phyloP scores from a whole-genome alignment of 2,113 vertebrate genomes.

The Pantherophis guttatus region DNA sequence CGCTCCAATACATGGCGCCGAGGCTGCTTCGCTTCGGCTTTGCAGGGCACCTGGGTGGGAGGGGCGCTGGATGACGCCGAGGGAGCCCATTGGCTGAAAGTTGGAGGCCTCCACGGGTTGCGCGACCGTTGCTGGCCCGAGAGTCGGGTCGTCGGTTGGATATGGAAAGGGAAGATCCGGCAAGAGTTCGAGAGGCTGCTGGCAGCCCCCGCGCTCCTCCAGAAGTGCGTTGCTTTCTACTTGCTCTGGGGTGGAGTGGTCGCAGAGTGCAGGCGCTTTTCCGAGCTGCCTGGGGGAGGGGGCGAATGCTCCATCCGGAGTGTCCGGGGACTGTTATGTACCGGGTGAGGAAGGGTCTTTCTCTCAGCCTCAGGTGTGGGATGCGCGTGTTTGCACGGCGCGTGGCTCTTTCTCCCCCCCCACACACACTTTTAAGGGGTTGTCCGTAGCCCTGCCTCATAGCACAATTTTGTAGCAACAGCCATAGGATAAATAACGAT shows the following conservation, averaged over 20 bases:
- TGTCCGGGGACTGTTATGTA: background rate
- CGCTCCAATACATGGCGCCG: background rate
- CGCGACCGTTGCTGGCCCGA: background rate
- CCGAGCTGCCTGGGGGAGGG: background rate
- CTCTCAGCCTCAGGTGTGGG: background rate
- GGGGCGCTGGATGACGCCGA: background rate
- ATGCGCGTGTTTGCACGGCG: background rate
- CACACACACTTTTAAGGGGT: background rate
- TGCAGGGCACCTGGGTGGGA: background rate
- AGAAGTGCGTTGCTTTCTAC: background rate
- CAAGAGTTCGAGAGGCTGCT: background rate
- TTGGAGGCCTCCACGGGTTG: background rate
- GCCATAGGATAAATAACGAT: background rate
- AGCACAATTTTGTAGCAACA: background rate
- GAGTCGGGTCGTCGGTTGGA: background rate
- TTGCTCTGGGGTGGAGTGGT: background rate
- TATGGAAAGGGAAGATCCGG: background rate
- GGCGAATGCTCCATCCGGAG: background rate
- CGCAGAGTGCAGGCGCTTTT: background rate
- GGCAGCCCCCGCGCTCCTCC: background rate
- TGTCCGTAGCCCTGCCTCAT: background rate
- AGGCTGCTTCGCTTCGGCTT: background rate
- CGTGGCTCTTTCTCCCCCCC: background rate
- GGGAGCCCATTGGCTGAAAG: slow-evolving; percentile 3
- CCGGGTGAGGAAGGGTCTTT: background rate